phyloP scores from a whole-genome alignment of 1,140 invertebrate species.

The Tetragonula clypearis region DNA sequence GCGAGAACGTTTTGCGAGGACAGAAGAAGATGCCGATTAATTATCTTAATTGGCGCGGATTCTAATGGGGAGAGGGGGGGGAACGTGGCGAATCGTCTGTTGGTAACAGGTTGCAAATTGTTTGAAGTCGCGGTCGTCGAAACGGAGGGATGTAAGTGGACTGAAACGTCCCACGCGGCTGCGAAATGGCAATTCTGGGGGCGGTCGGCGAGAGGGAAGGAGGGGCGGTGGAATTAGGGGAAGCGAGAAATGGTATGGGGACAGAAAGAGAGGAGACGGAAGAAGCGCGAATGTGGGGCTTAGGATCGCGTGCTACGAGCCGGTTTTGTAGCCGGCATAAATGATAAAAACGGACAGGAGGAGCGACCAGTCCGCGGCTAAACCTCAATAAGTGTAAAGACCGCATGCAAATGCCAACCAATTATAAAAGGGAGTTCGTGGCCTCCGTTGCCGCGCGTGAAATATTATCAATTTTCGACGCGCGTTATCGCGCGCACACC shows the following conservation, averaged over 20 bases:
- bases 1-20: no score
- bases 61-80: neutral
- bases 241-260: constrained; percentile 37
- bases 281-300: constrained; percentile 21
- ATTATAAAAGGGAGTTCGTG: constrained; percentile 68
- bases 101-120: constrained; percentile 52
- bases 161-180: constrained; percentile 64
- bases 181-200: constrained; percentile 52
- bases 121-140: constrained; percentile 33
- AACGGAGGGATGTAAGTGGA: constrained; percentile 39
- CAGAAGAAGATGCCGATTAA: neutral
- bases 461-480: constrained; percentile 74
- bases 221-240: constrained; percentile 51
- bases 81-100: neutral
- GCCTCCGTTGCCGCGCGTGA: constrained; percentile 58
- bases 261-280: constrained; percentile 4
- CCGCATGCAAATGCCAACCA: constrained; percentile 74
- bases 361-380: constrained; percentile 72
- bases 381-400: constrained; percentile 75
- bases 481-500: constrained; percentile 50
- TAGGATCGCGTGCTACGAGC: constrained; percentile 72
- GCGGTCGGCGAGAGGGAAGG: neutral
- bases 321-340: constrained; percentile 73
- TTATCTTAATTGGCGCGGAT: constrained; percentile 13
- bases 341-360: constrained; percentile 78